phyloP scores from a whole-genome alignment of 1,140 invertebrate genomes.

The Whitmania pigra region DNA sequence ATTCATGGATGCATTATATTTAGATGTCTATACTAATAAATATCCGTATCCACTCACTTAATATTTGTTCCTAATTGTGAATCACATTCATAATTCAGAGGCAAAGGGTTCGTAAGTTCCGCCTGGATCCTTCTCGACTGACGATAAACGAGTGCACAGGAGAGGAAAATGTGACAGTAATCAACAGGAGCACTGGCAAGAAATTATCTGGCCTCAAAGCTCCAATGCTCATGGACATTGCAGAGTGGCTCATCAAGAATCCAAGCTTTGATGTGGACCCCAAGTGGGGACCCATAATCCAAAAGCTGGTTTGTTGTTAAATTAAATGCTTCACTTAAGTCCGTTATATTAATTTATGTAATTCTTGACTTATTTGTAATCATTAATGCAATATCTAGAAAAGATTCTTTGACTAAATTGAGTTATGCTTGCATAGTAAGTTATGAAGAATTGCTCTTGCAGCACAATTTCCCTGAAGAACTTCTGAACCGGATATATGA shows the following conservation, averaged over 20 bases:
- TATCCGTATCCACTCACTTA: too few relatives aligned
- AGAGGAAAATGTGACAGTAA: slow-evolving; percentile 86
- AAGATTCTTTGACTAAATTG: background rate
- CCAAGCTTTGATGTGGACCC: slow-evolving; percentile 93
- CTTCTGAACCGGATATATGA: background rate
- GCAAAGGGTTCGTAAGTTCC: background rate
- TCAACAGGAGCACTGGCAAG: slow-evolving; percentile 83
- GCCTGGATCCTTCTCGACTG: slow-evolving; percentile 53
- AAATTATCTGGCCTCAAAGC: slow-evolving; percentile 69
- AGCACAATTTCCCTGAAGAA: slow-evolving; percentile 7
- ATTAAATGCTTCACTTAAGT: background rate
- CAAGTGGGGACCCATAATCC: slow-evolving; percentile 85
- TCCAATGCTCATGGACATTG: slow-evolving; percentile 78
- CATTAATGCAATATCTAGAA: background rate
- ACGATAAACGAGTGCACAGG: slow-evolving; percentile 73
- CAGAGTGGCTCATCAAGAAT: slow-evolving; percentile 85
- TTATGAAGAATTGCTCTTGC: background rate
- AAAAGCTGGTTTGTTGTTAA: slow-evolving; percentile 11
- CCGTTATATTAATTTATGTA: too few relatives aligned
- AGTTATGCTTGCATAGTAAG: background rate
- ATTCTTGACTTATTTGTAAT: too few relatives aligned
- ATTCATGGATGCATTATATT: too few relatives aligned
- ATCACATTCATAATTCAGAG: too few relatives aligned
- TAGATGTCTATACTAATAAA: too few relatives aligned
- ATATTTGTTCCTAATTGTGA: too few relatives aligned